Base-by-base conservation (phyloP, 2,888 invertebrate species). In the Hypomecis punctinalis region DNA sequence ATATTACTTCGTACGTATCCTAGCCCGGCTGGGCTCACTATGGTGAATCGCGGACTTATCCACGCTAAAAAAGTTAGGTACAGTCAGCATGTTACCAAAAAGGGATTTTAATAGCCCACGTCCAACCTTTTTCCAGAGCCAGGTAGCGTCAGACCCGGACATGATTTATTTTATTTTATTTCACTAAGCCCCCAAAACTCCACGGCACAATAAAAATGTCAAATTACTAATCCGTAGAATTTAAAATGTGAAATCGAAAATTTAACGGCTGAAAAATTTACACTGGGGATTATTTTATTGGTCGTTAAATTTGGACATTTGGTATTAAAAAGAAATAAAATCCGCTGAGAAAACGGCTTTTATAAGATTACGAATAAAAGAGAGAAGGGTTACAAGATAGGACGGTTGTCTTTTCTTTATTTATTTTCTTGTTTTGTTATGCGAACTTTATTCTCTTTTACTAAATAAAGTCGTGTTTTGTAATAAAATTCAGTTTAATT, bases 181-280 rank as follows among this genome's bases (percentile, higher is more conserved):
- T 40, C 59, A 11, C 54, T 55, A 54, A 59, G 39, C 45, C 64
- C 36, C n/a, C 43, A 58, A 63, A 55, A 39, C 62, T 5, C 47
- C 48, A 39, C 39, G 7, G 33, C 11, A 53, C 61, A 66, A 63
- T 69, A 66, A 69, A 71, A 62, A 61, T 67, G 69, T 71, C 71
- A 66, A 64, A 63, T 69, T 67, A 57, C 64, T 63, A 65, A 68
- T 65, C 51, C 62, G 23, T 35, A 65, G 43, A 53, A 54, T 66
- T 59, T 45, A 62, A 69, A 66, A 57, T 33, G 60, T 55, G 39
- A 66, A 66, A 69, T 45, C 36, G 57, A 33, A 37, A 56, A 55
- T 61, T 66, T 71, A 49, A 69, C 67, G 63, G 48, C 43, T 59
- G 40, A 64, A 64, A 62, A 66, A 69, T 68, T 61, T 68, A 66